Conservation (phyloP, 2,797 vertebrate species). For the Enteromius mattozi region DNA sequence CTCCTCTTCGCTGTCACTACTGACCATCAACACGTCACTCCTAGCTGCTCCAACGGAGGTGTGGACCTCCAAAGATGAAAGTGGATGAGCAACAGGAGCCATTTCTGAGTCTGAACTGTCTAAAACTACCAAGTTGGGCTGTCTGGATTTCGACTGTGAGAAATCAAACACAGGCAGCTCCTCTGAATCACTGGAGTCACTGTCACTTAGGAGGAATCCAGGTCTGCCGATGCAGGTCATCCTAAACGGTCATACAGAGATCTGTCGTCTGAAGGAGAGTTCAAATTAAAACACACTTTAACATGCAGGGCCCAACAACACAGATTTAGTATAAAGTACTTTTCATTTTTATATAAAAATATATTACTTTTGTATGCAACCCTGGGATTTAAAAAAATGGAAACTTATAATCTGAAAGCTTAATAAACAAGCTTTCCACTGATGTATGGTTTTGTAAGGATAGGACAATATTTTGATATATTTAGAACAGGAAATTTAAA, state of each 20-base stretch:
- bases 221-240: slow-evolving; percentile 65
- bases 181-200: slow-evolving; percentile 76
- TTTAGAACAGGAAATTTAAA: too few relatives aligned
- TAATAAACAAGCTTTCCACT: too few relatives aligned
- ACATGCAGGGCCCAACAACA: neutral
- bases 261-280: too few relatives aligned
- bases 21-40: slow-evolving; percentile 68
- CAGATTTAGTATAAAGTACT: neutral
- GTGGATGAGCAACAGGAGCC: neutral
- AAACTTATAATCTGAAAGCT: too few relatives aligned
- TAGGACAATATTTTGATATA: too few relatives aligned
- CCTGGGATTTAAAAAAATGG: too few relatives aligned
- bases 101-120: slow-evolving; percentile 50
- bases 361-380: too few relatives aligned
- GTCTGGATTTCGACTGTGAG: slow-evolving; percentile 63
- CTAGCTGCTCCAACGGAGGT: neutral
- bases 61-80: neutral
- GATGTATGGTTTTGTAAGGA: too few relatives aligned
- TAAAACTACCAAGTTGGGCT: slow-evolving; percentile 41
- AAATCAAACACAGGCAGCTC: slow-evolving; percentile 79
- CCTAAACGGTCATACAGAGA: neutral
- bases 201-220: slow-evolving; percentile 54
- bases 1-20: slow-evolving; percentile 79
- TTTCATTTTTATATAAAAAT: neutral
- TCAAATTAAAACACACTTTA: neutral